phyloP scores from a whole-genome alignment of 2,113 vertebrate genomes.

The Cottus gobio region DNA sequence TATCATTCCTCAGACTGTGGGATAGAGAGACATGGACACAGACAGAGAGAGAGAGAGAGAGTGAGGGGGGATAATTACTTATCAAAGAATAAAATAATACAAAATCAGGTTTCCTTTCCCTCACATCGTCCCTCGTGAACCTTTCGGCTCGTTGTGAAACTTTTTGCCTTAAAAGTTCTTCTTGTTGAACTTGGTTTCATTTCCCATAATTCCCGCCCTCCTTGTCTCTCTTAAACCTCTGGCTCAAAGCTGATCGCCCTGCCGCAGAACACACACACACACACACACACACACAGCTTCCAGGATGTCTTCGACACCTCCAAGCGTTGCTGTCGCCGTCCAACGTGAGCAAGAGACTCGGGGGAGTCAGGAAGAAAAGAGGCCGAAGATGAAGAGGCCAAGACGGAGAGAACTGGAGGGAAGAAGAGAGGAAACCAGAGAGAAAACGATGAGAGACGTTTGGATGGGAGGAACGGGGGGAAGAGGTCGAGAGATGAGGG shows the following conservation, averaged over 20 bases:
- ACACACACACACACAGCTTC: constrained; percentile 19
- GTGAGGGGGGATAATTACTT: constrained; percentile 40
- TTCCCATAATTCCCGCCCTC: constrained; percentile 75
- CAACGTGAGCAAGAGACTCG: not conserved
- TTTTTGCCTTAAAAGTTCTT: constrained; percentile 41
- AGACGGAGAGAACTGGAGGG: constrained; percentile 14
- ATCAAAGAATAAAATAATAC: constrained; percentile 33
- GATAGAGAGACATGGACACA: constrained; percentile 22
- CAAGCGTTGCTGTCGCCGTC: not conserved
- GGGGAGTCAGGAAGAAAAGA: not conserved
- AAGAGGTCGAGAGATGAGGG: constrained; percentile 42
- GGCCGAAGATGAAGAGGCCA: not conserved
- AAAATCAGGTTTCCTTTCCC: constrained; percentile 1
- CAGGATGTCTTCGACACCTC: constrained; percentile 64
- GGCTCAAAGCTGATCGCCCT: constrained; percentile 41
- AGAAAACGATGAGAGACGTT: constrained; percentile 36
- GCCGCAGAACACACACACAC: constrained; percentile 33
- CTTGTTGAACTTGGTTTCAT: constrained; percentile 67
- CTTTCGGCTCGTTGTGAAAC: constrained; percentile 32
- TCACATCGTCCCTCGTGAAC: constrained; percentile 34
- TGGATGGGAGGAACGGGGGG: constrained; percentile 15
- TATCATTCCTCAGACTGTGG: constrained; percentile 28
- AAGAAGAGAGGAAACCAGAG: constrained; percentile 8
- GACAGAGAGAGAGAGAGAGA: not conserved
- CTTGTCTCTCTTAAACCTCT: constrained; percentile 51